Percentiles rank a stretch among this genome's conserved stretches.
Evolutionary conservation across 1,140 invertebrate genomes (phyloP).

Genomic region (Mycetomoellerius zeteki): DNA sequence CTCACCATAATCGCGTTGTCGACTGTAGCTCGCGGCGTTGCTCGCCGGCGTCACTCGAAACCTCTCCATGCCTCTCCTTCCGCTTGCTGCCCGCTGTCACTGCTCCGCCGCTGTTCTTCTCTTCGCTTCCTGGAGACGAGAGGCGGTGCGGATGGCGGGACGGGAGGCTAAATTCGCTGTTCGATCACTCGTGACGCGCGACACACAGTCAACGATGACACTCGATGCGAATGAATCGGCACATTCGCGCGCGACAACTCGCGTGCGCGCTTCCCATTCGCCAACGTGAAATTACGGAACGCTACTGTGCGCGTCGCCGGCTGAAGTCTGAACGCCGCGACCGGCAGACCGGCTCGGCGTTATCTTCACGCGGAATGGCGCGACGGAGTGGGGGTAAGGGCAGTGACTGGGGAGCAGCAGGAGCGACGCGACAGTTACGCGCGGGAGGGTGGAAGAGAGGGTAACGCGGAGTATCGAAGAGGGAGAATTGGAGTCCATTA

Average conservation of each 20-base stretch:
- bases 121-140: neutral
- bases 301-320: conserved; percentile 12
- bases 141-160: neutral
- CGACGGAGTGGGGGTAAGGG: conserved; percentile 25
- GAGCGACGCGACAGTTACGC: neutral
- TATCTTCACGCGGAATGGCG: conserved; percentile 19
- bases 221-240: conserved; percentile 43
- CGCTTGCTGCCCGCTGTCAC: no score
- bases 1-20: conserved; percentile 77
- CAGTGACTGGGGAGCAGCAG: conserved; percentile 6
- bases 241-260: conserved; percentile 75
- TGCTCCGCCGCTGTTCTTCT: neutral
- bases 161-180: no score
- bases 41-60: conserved; percentile 79
- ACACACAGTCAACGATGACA: neutral
- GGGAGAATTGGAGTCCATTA: neutral
- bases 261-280: conserved; percentile 78
- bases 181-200: neutral
- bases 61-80: conserved; percentile 70
- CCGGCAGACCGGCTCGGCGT: conserved; percentile 16
- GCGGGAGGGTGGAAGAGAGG: neutral
- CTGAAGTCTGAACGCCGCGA: neutral
- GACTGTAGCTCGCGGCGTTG: conserved; percentile 66
- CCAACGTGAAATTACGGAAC: conserved; percentile 41
- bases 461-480: neutral